Percentiles rank a stretch among this genome's conserved stretches.
phyloP scores from a whole-genome alignment of 2,797 vertebrate species.

The Lophius americanus region DNA sequence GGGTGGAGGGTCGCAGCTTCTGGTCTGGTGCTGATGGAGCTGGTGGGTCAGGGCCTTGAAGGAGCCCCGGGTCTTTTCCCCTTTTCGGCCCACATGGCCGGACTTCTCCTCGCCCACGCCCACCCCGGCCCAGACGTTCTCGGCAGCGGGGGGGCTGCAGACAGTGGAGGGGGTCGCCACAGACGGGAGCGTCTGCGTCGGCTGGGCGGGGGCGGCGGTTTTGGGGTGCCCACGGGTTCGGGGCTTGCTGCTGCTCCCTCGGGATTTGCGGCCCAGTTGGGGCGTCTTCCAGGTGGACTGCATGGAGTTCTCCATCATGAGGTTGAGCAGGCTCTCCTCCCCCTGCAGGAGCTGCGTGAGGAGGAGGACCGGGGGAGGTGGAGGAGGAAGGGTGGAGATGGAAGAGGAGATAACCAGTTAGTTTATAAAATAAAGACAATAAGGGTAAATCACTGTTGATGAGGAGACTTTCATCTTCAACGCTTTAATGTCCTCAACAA shows the following conservation, averaged over 20 bases:
- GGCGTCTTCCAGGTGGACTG: conserved; percentile 89
- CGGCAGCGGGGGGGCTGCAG: conserved; percentile 67
- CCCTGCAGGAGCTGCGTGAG: conserved; percentile 86
- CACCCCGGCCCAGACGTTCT: conserved; percentile 60
- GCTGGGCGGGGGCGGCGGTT: conserved; percentile 35
- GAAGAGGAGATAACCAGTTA: not conserved
- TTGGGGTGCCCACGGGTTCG: conserved; percentile 81
- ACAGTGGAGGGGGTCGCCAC: conserved; percentile 31
- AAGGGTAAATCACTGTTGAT: too few species aligned
- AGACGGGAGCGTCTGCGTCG: conserved; percentile 47
- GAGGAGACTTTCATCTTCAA: too few species aligned
- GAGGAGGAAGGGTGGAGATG: not conserved
- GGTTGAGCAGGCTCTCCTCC: conserved; percentile 92
- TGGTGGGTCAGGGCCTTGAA: conserved; percentile 78
- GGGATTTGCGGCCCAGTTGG: conserved; percentile 87
- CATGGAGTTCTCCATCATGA: conserved; percentile 96
- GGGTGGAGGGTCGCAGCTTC: conserved; percentile 74
- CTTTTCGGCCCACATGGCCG: conserved; percentile 52
- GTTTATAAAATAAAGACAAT: not conserved
- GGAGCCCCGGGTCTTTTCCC: conserved; percentile 65
- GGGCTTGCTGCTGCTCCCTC: conserved; percentile 74
- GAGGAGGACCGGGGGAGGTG: not conserved
- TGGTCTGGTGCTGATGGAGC: conserved; percentile 73
- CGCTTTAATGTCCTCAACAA: too few species aligned
- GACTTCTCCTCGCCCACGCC: conserved; percentile 52